phyloP scores from a whole-genome alignment of 2,113 vertebrate genomes.

The Thomomys bottae region DNA sequence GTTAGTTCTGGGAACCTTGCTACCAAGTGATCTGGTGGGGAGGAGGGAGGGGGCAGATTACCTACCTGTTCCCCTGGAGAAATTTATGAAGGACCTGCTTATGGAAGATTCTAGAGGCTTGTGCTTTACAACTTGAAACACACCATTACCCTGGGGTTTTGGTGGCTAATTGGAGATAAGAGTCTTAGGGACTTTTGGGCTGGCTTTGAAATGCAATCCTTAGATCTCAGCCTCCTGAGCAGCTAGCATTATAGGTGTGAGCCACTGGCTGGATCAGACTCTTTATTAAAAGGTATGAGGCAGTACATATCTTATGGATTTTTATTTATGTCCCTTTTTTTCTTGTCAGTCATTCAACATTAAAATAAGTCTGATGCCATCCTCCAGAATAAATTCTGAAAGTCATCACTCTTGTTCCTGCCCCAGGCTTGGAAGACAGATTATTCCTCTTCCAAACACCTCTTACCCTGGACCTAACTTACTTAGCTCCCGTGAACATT shows the following conservation, averaged over 20 bases:
- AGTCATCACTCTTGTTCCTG: neutral
- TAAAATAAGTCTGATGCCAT: slow-evolving; percentile 7
- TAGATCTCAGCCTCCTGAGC: no score
- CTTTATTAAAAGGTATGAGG: neutral
- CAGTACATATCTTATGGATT: neutral
- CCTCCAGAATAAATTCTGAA: neutral
- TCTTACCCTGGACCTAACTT: neutral
- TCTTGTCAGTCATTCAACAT: slow-evolving; percentile 44
- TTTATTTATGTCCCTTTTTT: slow-evolving; percentile 31
- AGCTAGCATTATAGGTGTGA: no score
- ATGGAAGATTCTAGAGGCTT: no score
- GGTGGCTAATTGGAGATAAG: no score
- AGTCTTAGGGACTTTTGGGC: no score
- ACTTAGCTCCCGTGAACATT: neutral
- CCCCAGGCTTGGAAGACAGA: neutral
- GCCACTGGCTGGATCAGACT: neutral
- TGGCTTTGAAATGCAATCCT: no score
- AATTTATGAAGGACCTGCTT: neutral
- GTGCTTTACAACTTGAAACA: no score
- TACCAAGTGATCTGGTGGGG: neutral
- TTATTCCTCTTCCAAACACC: neutral
- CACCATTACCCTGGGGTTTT: no score
- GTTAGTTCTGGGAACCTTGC: neutral
- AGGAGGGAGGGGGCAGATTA: neutral
- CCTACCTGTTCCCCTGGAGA: neutral